Base-by-base conservation (phyloP, 1,140 invertebrate species). In the Drosophila pectinifera region DNA sequence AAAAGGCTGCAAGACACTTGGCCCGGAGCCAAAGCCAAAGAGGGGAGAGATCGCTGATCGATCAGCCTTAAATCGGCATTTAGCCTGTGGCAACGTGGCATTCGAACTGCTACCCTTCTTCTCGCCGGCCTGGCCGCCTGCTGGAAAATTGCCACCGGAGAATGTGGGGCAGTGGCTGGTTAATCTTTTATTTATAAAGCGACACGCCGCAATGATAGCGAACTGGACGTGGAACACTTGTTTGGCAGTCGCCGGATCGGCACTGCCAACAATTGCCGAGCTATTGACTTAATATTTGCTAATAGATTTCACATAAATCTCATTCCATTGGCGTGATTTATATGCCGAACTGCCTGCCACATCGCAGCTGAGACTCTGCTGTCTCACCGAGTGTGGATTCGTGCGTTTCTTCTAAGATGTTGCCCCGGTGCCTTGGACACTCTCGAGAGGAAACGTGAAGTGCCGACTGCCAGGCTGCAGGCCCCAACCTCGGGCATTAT, bases 241-340 rank as follows among this genome's bases (percentile, higher is more conserved):
- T 62, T 64, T 70, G 43, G 54, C 45, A 75, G 45, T 81, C 54
- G 51, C 54, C 38, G 36, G 26, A 26, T 28, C 3, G 22, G 31
- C 22, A 56, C 51, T 54, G 61, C 45, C 61, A 75, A 62, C 81
- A 85, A 85, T 85, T 85, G 81, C 69, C 55, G 18, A 53, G 63
- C 69, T 69, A 74, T 80, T 85, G 73, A 80, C 55, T 85, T 85
- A 85, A 85, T 85, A 78, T 85, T 85, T 81, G 81, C 82, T 85
- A 85, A 85, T 85, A 85, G 81, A 74, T 85, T 86, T 80, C 73
- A 77, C 81, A 85, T 85, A 85, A 85, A 85, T 85, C 81, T 85
- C 73, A 77, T 69, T 56, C 55, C 76, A 58, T 39, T 85, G 78
- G 53, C 82, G 73, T 85, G 81, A 85, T 85, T 85, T 85, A 85